phyloP scores from a whole-genome alignment of 2,888 invertebrate genomes.

The Yponomeuta plumbellus region DNA sequence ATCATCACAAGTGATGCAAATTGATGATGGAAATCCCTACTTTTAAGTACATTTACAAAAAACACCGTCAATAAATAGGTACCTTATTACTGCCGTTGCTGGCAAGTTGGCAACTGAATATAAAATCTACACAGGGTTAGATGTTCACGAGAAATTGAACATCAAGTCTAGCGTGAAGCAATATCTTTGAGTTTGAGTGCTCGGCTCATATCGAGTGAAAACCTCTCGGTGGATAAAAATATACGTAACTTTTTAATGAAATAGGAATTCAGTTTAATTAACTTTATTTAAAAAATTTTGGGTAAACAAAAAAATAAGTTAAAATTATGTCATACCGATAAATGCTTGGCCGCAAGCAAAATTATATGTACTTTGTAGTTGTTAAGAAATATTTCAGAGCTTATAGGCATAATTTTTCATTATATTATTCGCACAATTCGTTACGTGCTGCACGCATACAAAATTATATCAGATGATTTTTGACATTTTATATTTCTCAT shows the following conservation, averaged over 20 bases:
- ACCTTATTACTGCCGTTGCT: too few relatives aligned
- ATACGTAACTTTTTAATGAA: not conserved
- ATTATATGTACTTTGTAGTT: not conserved
- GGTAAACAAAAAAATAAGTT: not conserved
- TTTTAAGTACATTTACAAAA: too few relatives aligned
- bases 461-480: too few relatives aligned
- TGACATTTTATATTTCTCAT: too few relatives aligned
- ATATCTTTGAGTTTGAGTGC: constrained; percentile 4
- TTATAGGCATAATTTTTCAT: not conserved
- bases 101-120: not conserved
- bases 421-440: too few relatives aligned
- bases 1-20: too few relatives aligned
- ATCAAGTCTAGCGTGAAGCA: constrained; percentile 6
- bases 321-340: not conserved
- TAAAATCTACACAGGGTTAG: not conserved
- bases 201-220: not conserved
- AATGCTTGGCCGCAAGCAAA: not conserved
- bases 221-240: not conserved
- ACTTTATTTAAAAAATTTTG: not conserved
- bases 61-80: too few relatives aligned
- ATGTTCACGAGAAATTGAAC: constrained; percentile 2
- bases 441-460: too few relatives aligned
- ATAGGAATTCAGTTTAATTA: not conserved
- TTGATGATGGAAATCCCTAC: too few relatives aligned
- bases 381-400: not conserved